Conservation (phyloP, 1,140 invertebrate genomes). For the Rhopalosiphum padi region DNA sequence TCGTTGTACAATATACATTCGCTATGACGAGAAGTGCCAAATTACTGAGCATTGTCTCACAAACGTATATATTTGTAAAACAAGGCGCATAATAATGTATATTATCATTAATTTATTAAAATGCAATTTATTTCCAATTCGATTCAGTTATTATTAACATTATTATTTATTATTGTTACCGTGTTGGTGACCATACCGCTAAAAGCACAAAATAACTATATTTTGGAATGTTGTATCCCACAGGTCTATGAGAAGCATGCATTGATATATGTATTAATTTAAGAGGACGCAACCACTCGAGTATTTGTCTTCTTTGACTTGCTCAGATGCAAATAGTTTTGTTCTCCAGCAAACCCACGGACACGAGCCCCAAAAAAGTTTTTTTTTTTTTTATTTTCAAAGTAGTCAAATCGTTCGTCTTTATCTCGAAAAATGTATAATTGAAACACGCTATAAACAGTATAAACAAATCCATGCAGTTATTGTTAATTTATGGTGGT, state of each 20-base stretch:
- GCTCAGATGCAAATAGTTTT: background rate
- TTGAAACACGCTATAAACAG: background rate
- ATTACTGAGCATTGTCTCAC: background rate
- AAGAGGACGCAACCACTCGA: background rate
- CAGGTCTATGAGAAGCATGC: background rate
- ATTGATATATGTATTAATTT: background rate
- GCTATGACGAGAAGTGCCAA: background rate
- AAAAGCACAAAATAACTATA: constrained; percentile 2
- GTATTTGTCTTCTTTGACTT: background rate
- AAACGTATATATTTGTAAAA: background rate
- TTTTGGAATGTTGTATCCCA: background rate
- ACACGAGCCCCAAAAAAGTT: background rate
- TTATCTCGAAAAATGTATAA: background rate
- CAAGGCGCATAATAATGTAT: background rate
- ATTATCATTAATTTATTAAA: background rate
- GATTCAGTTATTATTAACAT: background rate
- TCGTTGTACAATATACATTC: background rate
- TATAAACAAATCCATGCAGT: background rate
- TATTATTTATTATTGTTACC: background rate
- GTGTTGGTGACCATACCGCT: background rate
- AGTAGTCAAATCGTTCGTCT: background rate
- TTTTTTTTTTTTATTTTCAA: background rate
- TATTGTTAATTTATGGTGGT: background rate
- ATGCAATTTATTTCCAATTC: background rate
- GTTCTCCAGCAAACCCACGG: background rate